Evolutionary conservation across 2,113 vertebrate species (phyloP).

Genomic region (Aptenodytes patagonicus): DNA sequence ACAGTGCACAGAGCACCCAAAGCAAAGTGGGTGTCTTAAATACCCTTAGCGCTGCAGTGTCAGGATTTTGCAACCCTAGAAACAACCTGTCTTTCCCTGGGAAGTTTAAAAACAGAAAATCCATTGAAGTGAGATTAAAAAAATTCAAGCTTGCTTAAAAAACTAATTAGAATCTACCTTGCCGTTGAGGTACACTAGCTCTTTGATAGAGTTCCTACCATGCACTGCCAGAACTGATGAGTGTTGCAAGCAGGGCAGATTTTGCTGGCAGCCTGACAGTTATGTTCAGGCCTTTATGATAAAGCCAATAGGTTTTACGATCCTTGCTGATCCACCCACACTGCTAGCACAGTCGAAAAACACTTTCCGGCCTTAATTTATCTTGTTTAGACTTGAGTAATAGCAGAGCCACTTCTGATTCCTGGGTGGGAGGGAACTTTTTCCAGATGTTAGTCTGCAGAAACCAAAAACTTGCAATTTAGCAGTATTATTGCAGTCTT

Average conservation of each 20-base stretch:
- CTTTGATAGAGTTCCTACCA: background rate
- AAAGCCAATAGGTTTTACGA: background rate
- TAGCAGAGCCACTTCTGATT: background rate
- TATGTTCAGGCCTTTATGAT: background rate
- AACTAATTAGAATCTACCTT: background rate
- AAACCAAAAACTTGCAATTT: background rate
- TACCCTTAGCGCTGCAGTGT: too few relatives aligned
- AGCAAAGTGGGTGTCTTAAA: background rate
- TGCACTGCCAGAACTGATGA: background rate
- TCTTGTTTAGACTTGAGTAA: constrained; percentile 9
- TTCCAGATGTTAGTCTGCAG: background rate
- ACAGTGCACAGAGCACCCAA: background rate
- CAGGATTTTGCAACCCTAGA: background rate
- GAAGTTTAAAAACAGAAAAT: background rate
- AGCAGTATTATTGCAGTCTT: background rate
- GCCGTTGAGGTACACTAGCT: background rate
- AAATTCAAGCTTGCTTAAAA: background rate
- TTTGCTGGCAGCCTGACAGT: constrained; percentile 9
- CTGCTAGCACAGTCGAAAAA: background rate
- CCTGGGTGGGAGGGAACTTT: background rate
- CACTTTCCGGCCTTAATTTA: background rate
- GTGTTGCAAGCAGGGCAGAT: background rate
- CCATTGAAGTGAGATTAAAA: background rate
- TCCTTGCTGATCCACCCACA: constrained; percentile 20
- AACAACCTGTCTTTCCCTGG: background rate